Percentiles rank a stretch among this genome's conserved stretches.
Evolutionary conservation across 2,888 invertebrate genomes (phyloP).

Genomic region (Chymomyza amoena): DNA sequence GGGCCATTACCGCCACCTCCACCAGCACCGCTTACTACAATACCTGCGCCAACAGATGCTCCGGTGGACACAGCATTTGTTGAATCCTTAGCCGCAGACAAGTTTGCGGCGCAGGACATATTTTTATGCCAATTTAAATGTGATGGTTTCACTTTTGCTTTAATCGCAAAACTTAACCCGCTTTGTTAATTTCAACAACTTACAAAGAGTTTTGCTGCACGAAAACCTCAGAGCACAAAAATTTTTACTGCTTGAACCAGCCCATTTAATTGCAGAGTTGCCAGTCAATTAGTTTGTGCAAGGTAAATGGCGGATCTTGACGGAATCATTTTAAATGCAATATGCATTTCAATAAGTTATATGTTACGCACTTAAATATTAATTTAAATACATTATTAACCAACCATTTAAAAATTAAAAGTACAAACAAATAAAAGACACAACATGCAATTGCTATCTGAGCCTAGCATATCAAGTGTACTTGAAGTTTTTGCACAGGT

Average conservation of each 20-base stretch:
- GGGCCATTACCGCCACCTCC: constrained; percentile 40
- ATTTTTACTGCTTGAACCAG: background rate
- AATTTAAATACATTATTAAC: background rate
- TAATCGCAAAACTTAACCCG: background rate
- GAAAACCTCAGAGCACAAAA: background rate
- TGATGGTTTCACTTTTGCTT: background rate
- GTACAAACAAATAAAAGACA: background rate
- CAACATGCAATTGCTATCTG: too few relatives aligned
- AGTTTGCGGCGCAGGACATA: constrained; percentile 76
- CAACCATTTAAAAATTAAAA: background rate
- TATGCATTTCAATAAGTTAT: background rate
- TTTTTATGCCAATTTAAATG: constrained; percentile 26
- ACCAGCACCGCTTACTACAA: constrained; percentile 52
- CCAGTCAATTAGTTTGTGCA: background rate
- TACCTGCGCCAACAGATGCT: constrained; percentile 43
- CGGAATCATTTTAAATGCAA: background rate
- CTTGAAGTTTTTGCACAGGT: background rate
- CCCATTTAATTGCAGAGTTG: background rate
- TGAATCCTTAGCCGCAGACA: constrained; percentile 70
- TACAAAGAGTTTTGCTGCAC: background rate
- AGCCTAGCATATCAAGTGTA: background rate
- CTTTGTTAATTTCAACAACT: background rate
- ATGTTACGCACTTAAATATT: background rate
- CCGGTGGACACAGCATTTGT: constrained; percentile 65
- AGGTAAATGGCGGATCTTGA: background rate